Evolutionary conservation across 2,888 invertebrate genomes (phyloP), one percentile per base, ranked within the genome.

Genomic region (Eledone cirrhosa): DNA sequence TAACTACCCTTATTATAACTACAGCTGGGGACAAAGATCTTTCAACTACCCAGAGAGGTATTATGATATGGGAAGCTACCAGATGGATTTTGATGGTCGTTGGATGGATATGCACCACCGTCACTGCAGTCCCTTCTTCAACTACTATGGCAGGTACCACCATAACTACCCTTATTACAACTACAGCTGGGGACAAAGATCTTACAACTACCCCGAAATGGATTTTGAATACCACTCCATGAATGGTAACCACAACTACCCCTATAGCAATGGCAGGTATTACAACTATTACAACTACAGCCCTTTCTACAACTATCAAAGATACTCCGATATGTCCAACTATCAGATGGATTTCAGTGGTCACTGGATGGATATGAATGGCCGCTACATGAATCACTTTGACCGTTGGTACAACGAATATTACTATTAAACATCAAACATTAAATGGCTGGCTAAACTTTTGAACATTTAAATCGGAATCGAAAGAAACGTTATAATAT

Each of bases 1-100:
- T n/a, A 72, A 33, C 72, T n/a, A 72, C n/a, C 72, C 72, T 41
- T 72, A 72, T 41, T 72, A 72, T 72, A 72, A 33, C 72, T 72
- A 72, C 33, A 14, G 41, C 72, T 41, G 41, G 41, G 41, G 41
- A 5, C 41, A 41, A 41, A 41, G 41, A 3, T 41, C 29, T 24
- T 41, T 31, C 33, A 41, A 72, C 72, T 72, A 72, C 41, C 72
- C 72, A 13, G 72, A 72, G 72, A 72, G 72, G 31, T 72, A 72
- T 22, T 72, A 13, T 14, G 72, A 72, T n/a, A 72, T 72, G 72
- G n/a, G 31, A n/a, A 72, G 31, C 41, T 72, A 41, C n/a, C 72
- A 72, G 31, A 72, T 72, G 72, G 72, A 72, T n/a, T 41, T 72
- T 31, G 33, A 72, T 11, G 72, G 72, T 3, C 72, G 72, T 22